A percentile compares a stretch with the other conserved stretches of the same genome.
phyloP scores from a whole-genome alignment of 2,797 vertebrate genomes.

The Acanthurus tractus region DNA sequence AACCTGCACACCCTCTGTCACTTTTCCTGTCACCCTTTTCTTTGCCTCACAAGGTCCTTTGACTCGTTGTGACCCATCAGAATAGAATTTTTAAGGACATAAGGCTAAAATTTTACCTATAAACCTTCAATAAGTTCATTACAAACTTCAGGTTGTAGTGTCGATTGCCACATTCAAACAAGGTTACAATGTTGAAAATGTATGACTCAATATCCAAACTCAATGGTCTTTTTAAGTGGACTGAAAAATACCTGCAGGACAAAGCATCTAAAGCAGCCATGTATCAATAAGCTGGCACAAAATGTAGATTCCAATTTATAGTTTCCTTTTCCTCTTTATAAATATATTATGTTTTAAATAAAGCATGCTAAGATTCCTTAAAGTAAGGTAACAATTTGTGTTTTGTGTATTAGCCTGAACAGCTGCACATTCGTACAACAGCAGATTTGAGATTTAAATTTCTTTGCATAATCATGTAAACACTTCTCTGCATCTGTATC shows the following conservation, averaged over 20 bases:
- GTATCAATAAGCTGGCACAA: not conserved
- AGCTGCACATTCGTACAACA: not conserved
- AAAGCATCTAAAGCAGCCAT: not conserved
- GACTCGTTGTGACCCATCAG: not conserved
- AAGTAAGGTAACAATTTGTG: not conserved
- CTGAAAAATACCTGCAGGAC: not conserved
- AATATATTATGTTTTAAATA: too few relatives aligned
- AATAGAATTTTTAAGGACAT: not conserved
- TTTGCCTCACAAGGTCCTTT: not conserved
- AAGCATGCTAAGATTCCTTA: too few relatives aligned
- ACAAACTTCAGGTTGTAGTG: not conserved
- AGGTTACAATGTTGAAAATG: not conserved
- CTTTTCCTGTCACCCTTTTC: not conserved
- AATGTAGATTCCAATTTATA: not conserved
- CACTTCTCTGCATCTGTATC: not conserved
- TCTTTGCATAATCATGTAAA: not conserved
- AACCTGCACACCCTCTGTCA: not conserved
- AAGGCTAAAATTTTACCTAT: not conserved
- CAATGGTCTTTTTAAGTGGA: not conserved
- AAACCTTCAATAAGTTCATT: not conserved
- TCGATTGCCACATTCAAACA: not conserved
- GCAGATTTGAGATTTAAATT: not conserved
- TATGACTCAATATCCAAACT: slow-evolving; percentile 7
- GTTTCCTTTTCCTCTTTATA: not conserved
- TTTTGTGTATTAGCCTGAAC: not conserved